phyloP scores from a whole-genome alignment of 2,888 invertebrate species.

The Meteorus colon region DNA sequence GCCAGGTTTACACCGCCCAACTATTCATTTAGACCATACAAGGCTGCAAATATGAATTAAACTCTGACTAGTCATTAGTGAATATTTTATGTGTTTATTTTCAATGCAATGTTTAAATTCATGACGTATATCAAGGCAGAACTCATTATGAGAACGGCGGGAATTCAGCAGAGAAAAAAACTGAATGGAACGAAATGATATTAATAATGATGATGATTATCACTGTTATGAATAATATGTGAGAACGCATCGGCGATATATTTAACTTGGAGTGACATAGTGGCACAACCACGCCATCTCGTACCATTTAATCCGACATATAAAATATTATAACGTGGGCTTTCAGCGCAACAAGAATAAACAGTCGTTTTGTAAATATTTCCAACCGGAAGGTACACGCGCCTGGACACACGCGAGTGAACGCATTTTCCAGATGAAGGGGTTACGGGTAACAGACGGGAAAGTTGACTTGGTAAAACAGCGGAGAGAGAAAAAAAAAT shows the following conservation, averaged over 20 bases:
- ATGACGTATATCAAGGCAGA: background rate
- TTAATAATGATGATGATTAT: background rate
- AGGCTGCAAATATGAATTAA: background rate
- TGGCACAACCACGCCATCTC: background rate
- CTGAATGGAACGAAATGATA: background rate
- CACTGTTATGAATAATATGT: background rate
- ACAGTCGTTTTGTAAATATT: conserved; percentile 32
- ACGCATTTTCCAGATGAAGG: conserved; percentile 14
- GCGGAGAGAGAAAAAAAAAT: background rate
- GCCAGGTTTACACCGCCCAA: conserved; percentile 48
- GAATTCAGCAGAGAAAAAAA: background rate
- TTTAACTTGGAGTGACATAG: conserved; percentile 1
- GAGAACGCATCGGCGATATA: background rate
- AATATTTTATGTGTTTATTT: background rate
- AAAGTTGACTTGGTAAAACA: conserved; percentile 1
- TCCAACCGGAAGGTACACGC: background rate
- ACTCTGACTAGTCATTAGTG: background rate
- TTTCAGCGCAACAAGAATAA: conserved; percentile 36
- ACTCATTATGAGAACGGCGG: background rate
- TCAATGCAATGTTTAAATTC: background rate
- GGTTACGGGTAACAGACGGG: background rate
- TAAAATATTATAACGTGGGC: conserved; percentile 33
- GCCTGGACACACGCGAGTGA: background rate
- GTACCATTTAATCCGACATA: conserved; percentile 37
- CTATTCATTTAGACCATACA: conserved; percentile 32